Evolutionary conservation across 2,797 vertebrate species (phyloP).

Genomic region (Cyclopterus lumpus): DNA sequence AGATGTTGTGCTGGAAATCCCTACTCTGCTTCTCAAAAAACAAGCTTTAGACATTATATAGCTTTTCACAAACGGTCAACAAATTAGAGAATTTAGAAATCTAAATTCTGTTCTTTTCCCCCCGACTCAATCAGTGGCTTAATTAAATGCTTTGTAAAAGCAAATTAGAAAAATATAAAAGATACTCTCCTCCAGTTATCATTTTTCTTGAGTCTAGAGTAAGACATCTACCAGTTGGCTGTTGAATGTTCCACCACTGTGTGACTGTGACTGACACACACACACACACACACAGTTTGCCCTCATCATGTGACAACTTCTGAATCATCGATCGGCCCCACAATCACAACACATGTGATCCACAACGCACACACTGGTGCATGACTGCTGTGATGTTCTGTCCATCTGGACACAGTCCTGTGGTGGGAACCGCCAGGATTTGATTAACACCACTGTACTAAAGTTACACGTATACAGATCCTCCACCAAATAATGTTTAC

Average conservation of each 20-base stretch:
- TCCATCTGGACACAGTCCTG: background rate
- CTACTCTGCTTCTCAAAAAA: background rate
- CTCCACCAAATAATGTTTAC: background rate
- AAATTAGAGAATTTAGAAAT: background rate
- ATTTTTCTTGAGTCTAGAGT: background rate
- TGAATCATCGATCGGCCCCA: slow-evolving; percentile 66
- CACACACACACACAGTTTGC: background rate
- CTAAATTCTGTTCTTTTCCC: no score
- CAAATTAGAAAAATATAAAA: background rate
- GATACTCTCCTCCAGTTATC: background rate
- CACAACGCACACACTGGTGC: background rate
- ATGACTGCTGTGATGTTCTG: slow-evolving; percentile 31
- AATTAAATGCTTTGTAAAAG: no score
- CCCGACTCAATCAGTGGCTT: no score
- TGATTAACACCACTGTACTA: background rate
- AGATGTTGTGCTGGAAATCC: background rate
- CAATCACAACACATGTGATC: slow-evolving; percentile 52
- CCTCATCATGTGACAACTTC: slow-evolving; percentile 54
- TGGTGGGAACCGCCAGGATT: background rate
- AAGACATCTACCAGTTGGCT: slow-evolving; percentile 23
- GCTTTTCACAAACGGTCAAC: background rate
- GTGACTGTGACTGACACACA: slow-evolving; percentile 3
- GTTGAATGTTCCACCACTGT: slow-evolving; percentile 69
- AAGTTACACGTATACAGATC: background rate
- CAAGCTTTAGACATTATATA: background rate